Conservation (phyloP, 92 coral and sea anemone species). For the Palythoa grandiflora region DNA sequence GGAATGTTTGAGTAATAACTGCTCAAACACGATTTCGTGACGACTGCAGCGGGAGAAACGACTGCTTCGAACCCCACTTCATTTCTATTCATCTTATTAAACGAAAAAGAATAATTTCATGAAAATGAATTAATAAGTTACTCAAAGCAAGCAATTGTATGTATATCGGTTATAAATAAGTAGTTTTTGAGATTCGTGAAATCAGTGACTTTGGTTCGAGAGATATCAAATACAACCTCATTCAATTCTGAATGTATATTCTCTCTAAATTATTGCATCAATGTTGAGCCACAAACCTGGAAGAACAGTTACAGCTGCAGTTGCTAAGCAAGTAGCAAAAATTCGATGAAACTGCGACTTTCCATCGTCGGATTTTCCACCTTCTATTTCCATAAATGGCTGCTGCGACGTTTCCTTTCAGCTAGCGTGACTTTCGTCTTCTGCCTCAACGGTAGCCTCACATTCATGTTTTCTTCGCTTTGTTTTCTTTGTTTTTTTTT, state of each 20-base stretch:
- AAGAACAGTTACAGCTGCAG: conserved; percentile 20
- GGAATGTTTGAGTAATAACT: too few relatives aligned
- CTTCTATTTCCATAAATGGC: neutral
- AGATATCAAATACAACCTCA: neutral
- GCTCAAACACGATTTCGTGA: too few relatives aligned
- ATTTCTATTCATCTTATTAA: too few relatives aligned
- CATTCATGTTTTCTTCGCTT: neutral
- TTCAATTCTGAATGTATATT: neutral
- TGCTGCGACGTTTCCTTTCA: neutral
- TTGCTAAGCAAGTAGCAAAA: conserved; percentile 21
- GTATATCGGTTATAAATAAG: too few relatives aligned
- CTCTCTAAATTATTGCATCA: neutral
- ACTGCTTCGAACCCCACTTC: too few relatives aligned
- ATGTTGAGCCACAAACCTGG: conserved; percentile 30
- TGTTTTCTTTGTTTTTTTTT: too few relatives aligned
- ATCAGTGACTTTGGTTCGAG: neutral
- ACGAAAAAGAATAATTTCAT: too few relatives aligned
- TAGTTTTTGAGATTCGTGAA: too few relatives aligned
- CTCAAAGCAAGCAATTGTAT: too few relatives aligned
- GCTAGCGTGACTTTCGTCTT: neutral
- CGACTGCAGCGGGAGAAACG: too few relatives aligned
- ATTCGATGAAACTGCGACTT: neutral
- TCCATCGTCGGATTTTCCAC: neutral
- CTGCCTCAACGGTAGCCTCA: neutral
- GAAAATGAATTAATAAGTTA: too few relatives aligned